Base-by-base conservation (phyloP, 2,888 invertebrate species). In the Dolomedes plantarius region DNA sequence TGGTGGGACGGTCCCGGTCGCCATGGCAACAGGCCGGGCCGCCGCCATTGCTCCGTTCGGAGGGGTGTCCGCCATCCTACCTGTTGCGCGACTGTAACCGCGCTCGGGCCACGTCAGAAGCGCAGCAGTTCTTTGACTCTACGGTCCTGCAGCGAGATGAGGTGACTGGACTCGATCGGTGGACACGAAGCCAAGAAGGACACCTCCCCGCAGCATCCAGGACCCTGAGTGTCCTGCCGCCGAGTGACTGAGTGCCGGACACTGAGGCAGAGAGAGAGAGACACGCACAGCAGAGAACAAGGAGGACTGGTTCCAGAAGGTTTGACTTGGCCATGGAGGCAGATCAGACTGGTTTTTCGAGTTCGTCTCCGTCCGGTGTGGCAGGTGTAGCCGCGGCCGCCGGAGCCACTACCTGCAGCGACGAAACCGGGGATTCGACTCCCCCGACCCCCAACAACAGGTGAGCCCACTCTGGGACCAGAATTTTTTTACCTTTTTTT, bases 261-360 rank as follows among this genome's bases (percentile, higher is more conserved):
- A 56, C 56, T 56, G 56, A 46, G n/a, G 46, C 46, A 56, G 56
- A 56, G 56, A n/a, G 56, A 56, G 56, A 62, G 64, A 69, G 65
- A 72, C 73, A 73, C 65, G 73, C 28, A 76, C 71, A 23, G 27
- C 71, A 83, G 19, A 56, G 56, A 83, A 83, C 82, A 83, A 76
- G 82, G 83, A 46, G 68, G 85, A 86, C 85, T 79, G 85, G 85
- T 86, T 79, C 77, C 77, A 31, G 71, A 71, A 68, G 56, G 71
- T 68, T 56, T 56, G 56, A 11, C 56, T 56, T 71, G 76, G 67
- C 77, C 73, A 86, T 86, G 85, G 85, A 76, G 69, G 69, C 64
- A 64, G 85, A 78, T 69, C 85, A 86, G 85, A 86, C 85, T 73
- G 85, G 85, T 86, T 86, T 86, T 86, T 79, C 85, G 85, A 69